A percentile compares a stretch with the other conserved stretches of the same genome.
Conservation (phyloP, 2,888 invertebrate genomes). For the Drosophila peninsularis region DNA sequence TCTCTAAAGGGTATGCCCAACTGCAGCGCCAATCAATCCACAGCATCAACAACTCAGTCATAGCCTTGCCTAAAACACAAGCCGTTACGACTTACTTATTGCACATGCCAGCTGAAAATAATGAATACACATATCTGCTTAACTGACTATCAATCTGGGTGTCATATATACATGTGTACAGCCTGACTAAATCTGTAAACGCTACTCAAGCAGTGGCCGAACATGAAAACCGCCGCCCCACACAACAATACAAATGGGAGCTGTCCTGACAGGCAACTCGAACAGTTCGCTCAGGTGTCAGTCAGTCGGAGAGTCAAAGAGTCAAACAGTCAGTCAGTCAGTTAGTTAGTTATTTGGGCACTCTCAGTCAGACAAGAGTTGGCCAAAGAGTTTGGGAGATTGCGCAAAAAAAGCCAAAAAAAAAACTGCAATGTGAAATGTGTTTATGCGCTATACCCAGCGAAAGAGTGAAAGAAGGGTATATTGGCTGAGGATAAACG, state of each 20-base stretch:
- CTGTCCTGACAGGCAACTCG: slow-evolving; percentile 51
- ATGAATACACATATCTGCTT: slow-evolving; percentile 8
- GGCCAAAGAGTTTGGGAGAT: slow-evolving; percentile 37
- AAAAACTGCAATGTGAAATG: slow-evolving; percentile 51
- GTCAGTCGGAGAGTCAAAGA: slow-evolving; percentile 21
- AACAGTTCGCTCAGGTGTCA: slow-evolving; percentile 68
- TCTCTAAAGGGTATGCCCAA: background rate
- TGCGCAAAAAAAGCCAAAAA: slow-evolving; percentile 58
- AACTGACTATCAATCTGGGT: slow-evolving; percentile 17
- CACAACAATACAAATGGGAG: slow-evolving; percentile 41
- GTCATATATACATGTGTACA: slow-evolving; percentile 19
- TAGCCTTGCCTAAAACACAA: background rate
- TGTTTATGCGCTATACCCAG: slow-evolving; percentile 2
- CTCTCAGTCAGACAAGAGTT: slow-evolving; percentile 18
- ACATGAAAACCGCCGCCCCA: slow-evolving; percentile 44
- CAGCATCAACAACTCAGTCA: background rate
- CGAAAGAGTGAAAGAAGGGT: background rate
- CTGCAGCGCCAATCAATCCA: background rate
- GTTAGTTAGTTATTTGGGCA: slow-evolving; percentile 36
- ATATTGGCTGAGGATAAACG: too few relatives aligned
- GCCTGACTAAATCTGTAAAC: slow-evolving; percentile 21
- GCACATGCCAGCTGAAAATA: slow-evolving; percentile 8
- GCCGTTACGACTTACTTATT: background rate
- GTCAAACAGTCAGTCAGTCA: slow-evolving; percentile 12
- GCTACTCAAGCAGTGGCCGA: slow-evolving; percentile 18